Evolutionary conservation across 2,797 vertebrate species (phyloP), one percentile per base, ranked within the genome.

Genomic region (Bryconaethiops microstoma): DNA sequence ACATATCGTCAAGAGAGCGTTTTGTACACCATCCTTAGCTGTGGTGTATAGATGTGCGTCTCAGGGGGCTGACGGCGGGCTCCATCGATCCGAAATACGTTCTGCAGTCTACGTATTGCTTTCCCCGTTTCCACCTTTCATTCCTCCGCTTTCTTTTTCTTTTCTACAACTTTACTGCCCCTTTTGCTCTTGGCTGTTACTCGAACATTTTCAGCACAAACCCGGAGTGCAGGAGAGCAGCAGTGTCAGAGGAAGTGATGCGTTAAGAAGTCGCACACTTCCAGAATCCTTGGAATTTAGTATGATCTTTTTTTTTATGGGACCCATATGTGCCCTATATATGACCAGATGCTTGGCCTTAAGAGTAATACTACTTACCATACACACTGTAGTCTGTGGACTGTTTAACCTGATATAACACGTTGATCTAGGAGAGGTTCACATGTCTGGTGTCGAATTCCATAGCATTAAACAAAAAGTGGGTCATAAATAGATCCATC

Each of bases 271-370:
- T 23, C 10, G 5, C 8, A 64, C 6, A 23, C 29, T 45, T 21
- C 48, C 35, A 74, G 60, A 57, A 64, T 73, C 40, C 35, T 42
- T 65, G 68, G n/a, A 73, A 65, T 7, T 63, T 45, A 52, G 17
- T 16, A 69, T 42, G 42, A 69, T 65, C 48, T 64, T 29, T 65
- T 40, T 79, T 79, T 79, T 29, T 29, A 74, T 65, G 16, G 16
- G 60, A 65, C 50, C 78, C 78, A 65, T 74, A 54, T 79, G 78
- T 67, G 50, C 70, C 68, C 72, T 65, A 57, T 57, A 79, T 79
- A 74, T 65, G 29, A 45, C 78, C 78, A 74, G 2, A 40, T n/a
- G 29, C n/a, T 62, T 79, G 71, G 70, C 72, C 78, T 79, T 59
- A n/a, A 29, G 57, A 79, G 48, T 57, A 57, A 39, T 72, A 54